A percentile compares a stretch with the other conserved stretches of the same genome.
Conservation (phyloP, 1,140 invertebrate genomes). For the Hyposmocoma kahamanoa region DNA sequence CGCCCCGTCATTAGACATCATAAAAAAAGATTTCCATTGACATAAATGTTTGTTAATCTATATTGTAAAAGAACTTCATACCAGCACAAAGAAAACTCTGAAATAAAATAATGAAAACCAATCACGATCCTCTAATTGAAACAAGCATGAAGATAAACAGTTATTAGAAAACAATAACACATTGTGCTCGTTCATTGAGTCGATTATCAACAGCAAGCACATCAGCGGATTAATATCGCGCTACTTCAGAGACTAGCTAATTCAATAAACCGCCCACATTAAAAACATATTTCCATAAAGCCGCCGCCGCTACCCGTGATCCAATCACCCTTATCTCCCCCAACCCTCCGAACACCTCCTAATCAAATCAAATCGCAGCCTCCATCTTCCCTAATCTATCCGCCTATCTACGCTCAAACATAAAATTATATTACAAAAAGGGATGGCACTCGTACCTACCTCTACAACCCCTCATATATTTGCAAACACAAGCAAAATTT, state of each 20-base stretch:
- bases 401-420: constrained; percentile 66
- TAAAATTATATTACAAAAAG: constrained; percentile 72
- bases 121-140: too few species aligned
- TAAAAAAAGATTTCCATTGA: too few species aligned
- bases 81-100: too few species aligned
- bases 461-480: constrained; percentile 66
- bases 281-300: constrained; percentile 71
- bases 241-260: constrained; percentile 54
- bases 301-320: constrained; percentile 38
- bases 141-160: too few species aligned
- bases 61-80: constrained; percentile 6
- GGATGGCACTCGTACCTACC: constrained; percentile 45
- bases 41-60: constrained; percentile 2
- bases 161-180: constrained; percentile 5
- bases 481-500: constrained; percentile 68
- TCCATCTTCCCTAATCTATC: constrained; percentile 69
- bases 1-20: too few species aligned
- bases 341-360: constrained; percentile 65
- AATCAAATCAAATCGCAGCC: constrained; percentile 73
- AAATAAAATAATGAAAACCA: too few species aligned
- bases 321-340: constrained; percentile 68
- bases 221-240: constrained; percentile 50
- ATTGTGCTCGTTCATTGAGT: constrained; percentile 14
- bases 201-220: constrained; percentile 32
- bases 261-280: constrained; percentile 69